A percentile compares a stretch with the other conserved stretches of the same genome.
phyloP scores from a whole-genome alignment of 2,113 vertebrate genomes.

The Lophius piscatorius region DNA sequence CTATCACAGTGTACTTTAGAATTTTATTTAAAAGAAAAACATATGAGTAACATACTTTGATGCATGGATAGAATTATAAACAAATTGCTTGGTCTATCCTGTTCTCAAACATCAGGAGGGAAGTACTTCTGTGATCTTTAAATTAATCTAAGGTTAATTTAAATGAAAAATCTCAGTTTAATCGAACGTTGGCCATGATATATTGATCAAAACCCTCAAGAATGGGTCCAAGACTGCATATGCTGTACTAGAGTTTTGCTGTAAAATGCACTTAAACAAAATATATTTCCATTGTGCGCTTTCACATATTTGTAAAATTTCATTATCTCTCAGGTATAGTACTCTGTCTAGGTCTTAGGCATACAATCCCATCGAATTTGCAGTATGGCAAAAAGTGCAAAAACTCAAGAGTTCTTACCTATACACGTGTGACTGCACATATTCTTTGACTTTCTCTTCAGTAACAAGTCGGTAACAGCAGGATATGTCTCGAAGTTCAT shows the following conservation, averaged over 20 bases:
- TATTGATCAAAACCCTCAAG: background rate
- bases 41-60: background rate
- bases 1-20: slow-evolving; percentile 24
- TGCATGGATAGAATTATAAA: slow-evolving; percentile 1
- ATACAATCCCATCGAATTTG: slow-evolving; percentile 28
- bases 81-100: background rate
- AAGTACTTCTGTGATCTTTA: background rate
- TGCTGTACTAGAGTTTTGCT: background rate
- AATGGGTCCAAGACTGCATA: slow-evolving; percentile 1
- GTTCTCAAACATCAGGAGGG: background rate
- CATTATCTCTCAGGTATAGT: slow-evolving; percentile 25
- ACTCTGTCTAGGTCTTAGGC: slow-evolving; percentile 27
- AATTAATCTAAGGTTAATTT: background rate
- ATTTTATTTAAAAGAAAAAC: slow-evolving; percentile 7
- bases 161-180: background rate
- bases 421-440: slow-evolving; percentile 26
- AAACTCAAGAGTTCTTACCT: slow-evolving; percentile 36
- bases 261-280: slow-evolving; percentile 24
- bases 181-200: background rate
- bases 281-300: background rate
- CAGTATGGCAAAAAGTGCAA: slow-evolving; percentile 39
- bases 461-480: slow-evolving; percentile 67
- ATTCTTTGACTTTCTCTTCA: slow-evolving; percentile 56
- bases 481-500: slow-evolving; percentile 36
- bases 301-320: slow-evolving; percentile 56